Evolutionary conservation across 2,113 vertebrate species (phyloP).

Genomic region (Xiphias gladius): DNA sequence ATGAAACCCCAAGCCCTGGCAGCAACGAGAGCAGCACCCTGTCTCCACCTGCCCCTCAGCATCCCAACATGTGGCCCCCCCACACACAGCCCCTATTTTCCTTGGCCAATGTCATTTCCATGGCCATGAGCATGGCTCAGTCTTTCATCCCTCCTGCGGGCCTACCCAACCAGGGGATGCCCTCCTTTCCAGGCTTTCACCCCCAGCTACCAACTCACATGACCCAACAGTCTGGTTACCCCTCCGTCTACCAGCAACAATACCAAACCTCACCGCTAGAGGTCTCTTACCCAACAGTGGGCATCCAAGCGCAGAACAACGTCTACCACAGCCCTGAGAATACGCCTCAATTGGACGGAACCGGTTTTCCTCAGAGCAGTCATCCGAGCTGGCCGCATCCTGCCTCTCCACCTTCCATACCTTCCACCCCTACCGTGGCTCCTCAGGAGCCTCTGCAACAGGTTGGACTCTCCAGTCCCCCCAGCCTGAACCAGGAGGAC

Average conservation of each 20-base stretch:
- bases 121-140: conserved; percentile 97
- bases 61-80: conserved; percentile 78
- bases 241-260: conserved; percentile 66
- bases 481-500: conserved; percentile 26
- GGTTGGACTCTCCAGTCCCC: not conserved
- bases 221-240: conserved; percentile 62
- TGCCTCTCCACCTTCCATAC: conserved; percentile 30
- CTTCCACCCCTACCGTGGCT: conserved; percentile 48
- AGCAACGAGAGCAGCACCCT: conserved; percentile 50
- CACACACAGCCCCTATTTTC: conserved; percentile 88
- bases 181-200: conserved; percentile 75
- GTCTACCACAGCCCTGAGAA: conserved; percentile 53
- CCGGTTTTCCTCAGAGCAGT: conserved; percentile 30
- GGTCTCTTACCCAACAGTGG: conserved; percentile 49
- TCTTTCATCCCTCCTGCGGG: conserved; percentile 86
- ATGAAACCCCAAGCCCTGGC: conserved; percentile 52
- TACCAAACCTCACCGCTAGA: conserved; percentile 65
- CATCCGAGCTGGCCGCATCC: conserved; percentile 38
- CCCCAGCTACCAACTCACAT: conserved; percentile 64
- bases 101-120: conserved; percentile 92
- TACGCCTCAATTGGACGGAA: conserved; percentile 35
- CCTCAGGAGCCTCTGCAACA: conserved; percentile 56
- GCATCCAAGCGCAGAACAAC: conserved; percentile 44
- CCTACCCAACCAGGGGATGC: conserved; percentile 73
- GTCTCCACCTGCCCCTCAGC: conserved; percentile 64